Evolutionary conservation across 2,888 invertebrate genomes (phyloP).

Genomic region (Holacanthella duospinosa): DNA sequence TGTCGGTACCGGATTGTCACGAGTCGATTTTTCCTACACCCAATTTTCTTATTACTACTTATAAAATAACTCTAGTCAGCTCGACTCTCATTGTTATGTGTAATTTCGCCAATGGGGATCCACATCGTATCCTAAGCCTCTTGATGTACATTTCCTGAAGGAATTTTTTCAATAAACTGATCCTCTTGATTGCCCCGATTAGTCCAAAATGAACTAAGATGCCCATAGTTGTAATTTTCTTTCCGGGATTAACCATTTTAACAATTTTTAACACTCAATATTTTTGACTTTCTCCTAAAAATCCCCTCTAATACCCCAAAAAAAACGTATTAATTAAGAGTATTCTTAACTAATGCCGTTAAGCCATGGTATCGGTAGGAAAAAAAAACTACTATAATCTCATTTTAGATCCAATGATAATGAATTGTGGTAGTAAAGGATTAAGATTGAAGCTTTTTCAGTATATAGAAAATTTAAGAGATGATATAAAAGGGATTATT

Average conservation of each 20-base stretch:
- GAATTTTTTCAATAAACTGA: too few species aligned
- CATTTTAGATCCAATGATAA: conserved; percentile 19
- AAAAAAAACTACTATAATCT: conserved; percentile 14
- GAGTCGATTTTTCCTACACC: too few species aligned
- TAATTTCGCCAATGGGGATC: too few species aligned
- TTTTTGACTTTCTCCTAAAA: background rate
- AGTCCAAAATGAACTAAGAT: too few species aligned
- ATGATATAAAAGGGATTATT: background rate
- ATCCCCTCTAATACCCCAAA: background rate
- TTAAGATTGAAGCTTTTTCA: conserved; percentile 4
- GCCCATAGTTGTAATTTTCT: too few species aligned
- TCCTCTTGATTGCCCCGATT: too few species aligned
- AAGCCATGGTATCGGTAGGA: conserved; percentile 10
- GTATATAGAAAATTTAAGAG: background rate
- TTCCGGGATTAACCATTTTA: background rate
- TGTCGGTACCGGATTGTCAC: too few species aligned
- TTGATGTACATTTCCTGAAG: too few species aligned
- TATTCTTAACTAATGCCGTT: background rate
- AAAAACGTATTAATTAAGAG: background rate
- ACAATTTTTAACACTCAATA: background rate
- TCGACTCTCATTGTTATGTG: too few species aligned
- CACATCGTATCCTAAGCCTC: too few species aligned
- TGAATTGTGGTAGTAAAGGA: conserved; percentile 15
- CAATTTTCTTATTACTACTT: too few species aligned
- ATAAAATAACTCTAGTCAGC: too few species aligned